Evolutionary conservation across 2,113 vertebrate genomes (phyloP).

Genomic region (Cromileptes altivelis): DNA sequence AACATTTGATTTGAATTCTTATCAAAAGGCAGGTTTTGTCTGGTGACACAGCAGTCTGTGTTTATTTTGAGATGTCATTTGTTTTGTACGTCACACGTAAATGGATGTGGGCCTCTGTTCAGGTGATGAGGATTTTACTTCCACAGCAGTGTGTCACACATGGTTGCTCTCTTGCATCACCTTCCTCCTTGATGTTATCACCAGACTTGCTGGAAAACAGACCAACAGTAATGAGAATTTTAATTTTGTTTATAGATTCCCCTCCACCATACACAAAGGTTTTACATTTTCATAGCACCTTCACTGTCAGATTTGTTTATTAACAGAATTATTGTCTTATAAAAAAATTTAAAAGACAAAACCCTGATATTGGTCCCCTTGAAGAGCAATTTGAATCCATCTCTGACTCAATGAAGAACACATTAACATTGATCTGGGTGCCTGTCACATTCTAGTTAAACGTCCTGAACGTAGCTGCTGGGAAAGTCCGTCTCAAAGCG

Average conservation of each 20-base stretch:
- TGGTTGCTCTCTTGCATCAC: not conserved
- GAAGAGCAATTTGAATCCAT: conserved; percentile 5
- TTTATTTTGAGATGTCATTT: not conserved
- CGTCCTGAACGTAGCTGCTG: not conserved
- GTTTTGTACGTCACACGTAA: not conserved
- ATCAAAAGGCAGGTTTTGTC: not conserved
- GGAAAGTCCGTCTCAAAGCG: not conserved
- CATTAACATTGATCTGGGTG: conserved; percentile 28
- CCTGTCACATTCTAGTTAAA: conserved; percentile 14
- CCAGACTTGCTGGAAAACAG: not conserved
- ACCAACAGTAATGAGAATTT: not conserved
- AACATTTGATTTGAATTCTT: not conserved
- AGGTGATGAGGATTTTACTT: not conserved
- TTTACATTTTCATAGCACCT: too few relatives aligned
- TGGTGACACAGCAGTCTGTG: not conserved
- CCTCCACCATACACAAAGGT: not conserved
- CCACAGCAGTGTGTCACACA: too few relatives aligned
- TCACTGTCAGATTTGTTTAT: not conserved
- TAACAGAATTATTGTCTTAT: not conserved
- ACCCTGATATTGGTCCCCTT: not conserved
- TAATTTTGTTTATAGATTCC: not conserved
- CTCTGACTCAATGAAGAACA: conserved; percentile 22
- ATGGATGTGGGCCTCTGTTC: not conserved
- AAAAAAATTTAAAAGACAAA: not conserved
- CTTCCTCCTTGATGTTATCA: not conserved